Conservation (phyloP, 2,113 vertebrate genomes). For the Actenoides lindsayi region DNA sequence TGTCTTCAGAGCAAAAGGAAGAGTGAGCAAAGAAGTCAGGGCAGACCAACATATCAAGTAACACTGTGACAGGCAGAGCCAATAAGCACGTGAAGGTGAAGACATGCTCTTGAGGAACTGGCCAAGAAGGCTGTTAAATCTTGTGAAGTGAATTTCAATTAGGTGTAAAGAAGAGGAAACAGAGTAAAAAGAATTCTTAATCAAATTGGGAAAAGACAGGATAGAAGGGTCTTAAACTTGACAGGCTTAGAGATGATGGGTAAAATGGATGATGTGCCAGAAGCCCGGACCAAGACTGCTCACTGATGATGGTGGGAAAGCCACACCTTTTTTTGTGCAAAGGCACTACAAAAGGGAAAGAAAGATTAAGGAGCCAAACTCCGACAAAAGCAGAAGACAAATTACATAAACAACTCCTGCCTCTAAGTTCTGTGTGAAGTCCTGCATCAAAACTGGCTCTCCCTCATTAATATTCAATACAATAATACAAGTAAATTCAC, state of each 20-base stretch:
- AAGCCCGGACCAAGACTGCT: background rate
- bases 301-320: background rate
- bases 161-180: background rate
- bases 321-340: background rate
- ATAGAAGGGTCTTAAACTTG: slow-evolving; percentile 13
- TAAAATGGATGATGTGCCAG: background rate
- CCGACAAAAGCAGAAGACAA: background rate
- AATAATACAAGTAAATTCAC: background rate
- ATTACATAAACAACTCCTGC: background rate
- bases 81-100: background rate
- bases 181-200: slow-evolving; percentile 24
- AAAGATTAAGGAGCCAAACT: background rate
- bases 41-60: background rate
- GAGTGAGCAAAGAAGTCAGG: background rate
- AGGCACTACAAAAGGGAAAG: background rate
- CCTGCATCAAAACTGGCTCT: background rate
- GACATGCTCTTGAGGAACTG: background rate
- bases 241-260: background rate
- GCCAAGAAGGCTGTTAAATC: slow-evolving; percentile 11
- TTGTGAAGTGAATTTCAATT: slow-evolving; percentile 13
- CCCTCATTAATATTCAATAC: background rate
- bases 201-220: background rate
- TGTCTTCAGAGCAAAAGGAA: background rate
- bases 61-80: background rate
- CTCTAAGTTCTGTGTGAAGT: background rate